phyloP scores from a whole-genome alignment of 92 coral and sea anemone species.

The Isaurus tuberculatus region DNA sequence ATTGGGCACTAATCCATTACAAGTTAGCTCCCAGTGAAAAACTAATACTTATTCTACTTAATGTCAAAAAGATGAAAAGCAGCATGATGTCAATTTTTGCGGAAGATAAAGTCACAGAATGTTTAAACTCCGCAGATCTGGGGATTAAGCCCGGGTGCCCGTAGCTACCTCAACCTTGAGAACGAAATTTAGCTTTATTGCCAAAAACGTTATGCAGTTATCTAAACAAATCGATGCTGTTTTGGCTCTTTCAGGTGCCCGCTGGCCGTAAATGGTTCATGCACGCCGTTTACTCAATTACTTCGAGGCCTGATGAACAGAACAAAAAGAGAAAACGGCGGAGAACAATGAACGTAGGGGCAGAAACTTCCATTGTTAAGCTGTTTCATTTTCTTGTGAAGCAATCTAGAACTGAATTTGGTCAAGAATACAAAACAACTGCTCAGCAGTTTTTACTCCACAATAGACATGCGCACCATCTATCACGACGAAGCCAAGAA shows the following conservation, averaged over 20 bases:
- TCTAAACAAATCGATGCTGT: too few relatives aligned
- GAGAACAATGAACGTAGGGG: neutral
- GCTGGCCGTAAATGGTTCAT: conserved; percentile 93
- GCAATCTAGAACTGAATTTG: conserved; percentile 10
- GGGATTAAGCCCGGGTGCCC: too few relatives aligned
- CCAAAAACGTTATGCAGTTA: too few relatives aligned
- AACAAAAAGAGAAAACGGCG: conserved; percentile 60
- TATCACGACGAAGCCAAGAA: conserved; percentile 51
- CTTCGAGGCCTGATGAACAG: conserved; percentile 55
- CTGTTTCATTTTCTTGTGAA: conserved; percentile 16
- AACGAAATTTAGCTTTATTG: too few relatives aligned
- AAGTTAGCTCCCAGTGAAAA: too few relatives aligned
- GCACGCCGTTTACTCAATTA: conserved; percentile 96
- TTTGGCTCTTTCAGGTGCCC: conserved; percentile 90
- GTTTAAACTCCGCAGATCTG: too few relatives aligned
- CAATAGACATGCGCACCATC: conserved; percentile 14
- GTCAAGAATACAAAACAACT: neutral
- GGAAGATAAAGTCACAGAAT: too few relatives aligned
- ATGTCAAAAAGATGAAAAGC: too few relatives aligned
- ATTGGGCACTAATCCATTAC: too few relatives aligned
- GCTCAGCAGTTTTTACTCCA: conserved; percentile 13
- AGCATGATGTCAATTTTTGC: too few relatives aligned
- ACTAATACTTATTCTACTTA: too few relatives aligned
- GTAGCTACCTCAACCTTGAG: too few relatives aligned
- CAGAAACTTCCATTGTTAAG: conserved; percentile 2